Evolutionary conservation across 1,140 invertebrate genomes (phyloP).

Genomic region (Saccostrea echinata): DNA sequence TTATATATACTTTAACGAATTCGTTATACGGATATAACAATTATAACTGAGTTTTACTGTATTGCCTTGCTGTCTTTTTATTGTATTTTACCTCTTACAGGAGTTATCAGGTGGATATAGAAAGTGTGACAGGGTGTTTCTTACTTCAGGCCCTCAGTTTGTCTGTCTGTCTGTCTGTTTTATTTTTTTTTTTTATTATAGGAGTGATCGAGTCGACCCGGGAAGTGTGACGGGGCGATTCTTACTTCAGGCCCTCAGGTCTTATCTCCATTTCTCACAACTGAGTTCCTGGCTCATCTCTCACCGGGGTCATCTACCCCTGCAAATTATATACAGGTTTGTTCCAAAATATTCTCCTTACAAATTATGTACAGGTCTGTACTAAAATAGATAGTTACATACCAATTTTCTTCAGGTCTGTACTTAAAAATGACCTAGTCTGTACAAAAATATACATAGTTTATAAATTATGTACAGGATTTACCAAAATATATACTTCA

Average conservation of each 20-base stretch:
- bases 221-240: slow-evolving; percentile 67
- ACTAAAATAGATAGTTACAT: not conserved
- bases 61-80: no score
- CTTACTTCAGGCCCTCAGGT: slow-evolving; percentile 94
- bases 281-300: slow-evolving; percentile 91
- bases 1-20: no score
- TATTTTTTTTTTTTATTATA: slow-evolving; percentile 6
- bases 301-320: slow-evolving; percentile 81
- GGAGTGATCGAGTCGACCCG: slow-evolving; percentile 61
- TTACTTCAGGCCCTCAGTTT: not conserved
- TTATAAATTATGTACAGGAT: no score
- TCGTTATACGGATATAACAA: no score
- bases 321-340: slow-evolving; percentile 82
- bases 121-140: not conserved
- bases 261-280: slow-evolving; percentile 97
- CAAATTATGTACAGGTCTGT: not conserved
- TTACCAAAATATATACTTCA: no score
- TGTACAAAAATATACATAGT: no score
- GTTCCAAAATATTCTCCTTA: not conserved
- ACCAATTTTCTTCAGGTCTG: no score
- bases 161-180: not conserved
- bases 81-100: no score
- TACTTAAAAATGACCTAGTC: no score
- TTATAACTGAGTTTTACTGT: no score
- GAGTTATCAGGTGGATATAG: no score